Evolutionary conservation across 2,888 invertebrate species (phyloP).

Genomic region (Axea sp.): DNA sequence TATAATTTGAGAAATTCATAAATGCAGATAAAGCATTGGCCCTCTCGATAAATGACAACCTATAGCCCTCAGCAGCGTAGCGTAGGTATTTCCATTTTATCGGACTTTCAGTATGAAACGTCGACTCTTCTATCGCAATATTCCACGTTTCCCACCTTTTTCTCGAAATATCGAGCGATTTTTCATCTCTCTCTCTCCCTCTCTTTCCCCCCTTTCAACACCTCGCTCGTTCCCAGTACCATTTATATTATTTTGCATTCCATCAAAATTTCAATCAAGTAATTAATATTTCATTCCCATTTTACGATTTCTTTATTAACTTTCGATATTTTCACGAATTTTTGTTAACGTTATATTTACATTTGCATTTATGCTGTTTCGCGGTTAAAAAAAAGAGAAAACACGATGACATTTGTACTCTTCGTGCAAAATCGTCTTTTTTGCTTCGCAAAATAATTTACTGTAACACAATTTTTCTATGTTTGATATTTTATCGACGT

Average conservation of each 20-base stretch:
- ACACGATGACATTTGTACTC: too few relatives aligned
- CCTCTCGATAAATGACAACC: conserved; percentile 4
- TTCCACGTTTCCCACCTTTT: conserved; percentile 47
- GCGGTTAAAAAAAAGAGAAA: too few relatives aligned
- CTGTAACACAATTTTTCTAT: too few relatives aligned
- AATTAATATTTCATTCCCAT: background rate
- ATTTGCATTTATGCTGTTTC: background rate
- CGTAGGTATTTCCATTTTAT: conserved; percentile 68
- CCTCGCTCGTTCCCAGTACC: background rate
- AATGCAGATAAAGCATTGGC: background rate
- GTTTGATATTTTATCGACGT: too few relatives aligned
- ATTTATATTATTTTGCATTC: background rate
- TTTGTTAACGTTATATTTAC: background rate
- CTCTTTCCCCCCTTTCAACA: background rate
- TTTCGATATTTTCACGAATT: too few relatives aligned
- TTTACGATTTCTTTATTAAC: too few relatives aligned
- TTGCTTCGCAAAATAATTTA: too few relatives aligned
- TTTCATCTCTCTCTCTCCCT: conserved; percentile 2
- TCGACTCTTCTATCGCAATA: conserved; percentile 66
- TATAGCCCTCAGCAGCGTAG: conserved; percentile 38
- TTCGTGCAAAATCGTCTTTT: too few relatives aligned
- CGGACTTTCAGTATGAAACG: conserved; percentile 64
- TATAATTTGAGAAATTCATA: background rate
- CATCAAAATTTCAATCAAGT: conserved; percentile 1
- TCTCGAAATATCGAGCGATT: conserved; percentile 26